These are phyloP conservation scores for Pogonomyrmex californicus DNA, from an alignment of 1,140 invertebrate genomes.

Conservation along the genomic window DNA sequence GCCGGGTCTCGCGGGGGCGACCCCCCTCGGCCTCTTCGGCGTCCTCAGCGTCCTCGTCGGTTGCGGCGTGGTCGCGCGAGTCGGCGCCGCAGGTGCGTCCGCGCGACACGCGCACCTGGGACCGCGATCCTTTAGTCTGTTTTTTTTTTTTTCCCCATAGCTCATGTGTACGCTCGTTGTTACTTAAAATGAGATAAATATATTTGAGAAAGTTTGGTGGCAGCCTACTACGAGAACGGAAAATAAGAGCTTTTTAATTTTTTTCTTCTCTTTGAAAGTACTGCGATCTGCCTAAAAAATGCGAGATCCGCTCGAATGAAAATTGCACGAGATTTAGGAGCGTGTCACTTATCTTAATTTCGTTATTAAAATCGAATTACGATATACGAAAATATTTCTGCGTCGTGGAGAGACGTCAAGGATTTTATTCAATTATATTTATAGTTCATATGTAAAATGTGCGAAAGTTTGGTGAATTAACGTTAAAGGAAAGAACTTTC, in stretches of 20 bases:
- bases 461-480: neutral
- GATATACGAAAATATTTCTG: neutral
- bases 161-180: too few species aligned
- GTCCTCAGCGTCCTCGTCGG: conserved; percentile 65
- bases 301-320: neutral
- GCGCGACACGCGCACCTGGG: neutral
- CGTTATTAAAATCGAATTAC: neutral
- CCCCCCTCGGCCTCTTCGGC: conserved; percentile 56
- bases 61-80: conserved; percentile 2
- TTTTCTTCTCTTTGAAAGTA: too few species aligned
- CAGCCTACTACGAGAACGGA: too few species aligned
- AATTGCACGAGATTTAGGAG: neutral
- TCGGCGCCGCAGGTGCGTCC: conserved; percentile 61
- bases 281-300: neutral
- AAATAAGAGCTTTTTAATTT: too few species aligned
- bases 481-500: neutral
- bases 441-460: neutral
- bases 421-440: conserved; percentile 4
- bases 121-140: neutral
- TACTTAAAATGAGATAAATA: too few species aligned
- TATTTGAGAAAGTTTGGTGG: too few species aligned
- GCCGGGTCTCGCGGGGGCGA: conserved; percentile 74
- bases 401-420: neutral
- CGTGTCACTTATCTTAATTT: neutral
- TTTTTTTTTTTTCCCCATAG: too few species aligned